phyloP scores from a whole-genome alignment of 2,113 vertebrate species.

The Nanorana parkeri region DNA sequence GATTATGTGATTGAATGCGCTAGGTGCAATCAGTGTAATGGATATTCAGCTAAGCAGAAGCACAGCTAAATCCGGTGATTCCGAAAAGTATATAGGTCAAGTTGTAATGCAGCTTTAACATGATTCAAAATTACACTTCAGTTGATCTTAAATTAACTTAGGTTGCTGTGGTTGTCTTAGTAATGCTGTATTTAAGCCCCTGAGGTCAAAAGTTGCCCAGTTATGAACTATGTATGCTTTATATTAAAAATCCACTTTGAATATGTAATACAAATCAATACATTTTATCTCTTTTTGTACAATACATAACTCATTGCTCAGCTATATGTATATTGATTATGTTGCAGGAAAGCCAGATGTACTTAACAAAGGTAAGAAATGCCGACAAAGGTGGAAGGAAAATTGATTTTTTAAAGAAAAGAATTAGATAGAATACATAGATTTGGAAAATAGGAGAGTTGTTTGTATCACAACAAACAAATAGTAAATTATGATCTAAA shows the following conservation, averaged over 20 bases:
- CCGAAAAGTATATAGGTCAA: conserved; percentile 36
- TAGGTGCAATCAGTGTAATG: conserved; percentile 47
- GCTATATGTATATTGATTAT: conserved; percentile 56
- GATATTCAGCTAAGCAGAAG: conserved; percentile 36
- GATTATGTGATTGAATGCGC: conserved; percentile 38
- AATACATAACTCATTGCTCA: conserved; percentile 49
- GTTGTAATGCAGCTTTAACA: conserved; percentile 29
- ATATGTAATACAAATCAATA: conserved; percentile 53
- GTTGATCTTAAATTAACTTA: conserved; percentile 39
- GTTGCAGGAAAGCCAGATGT: conserved; percentile 47
- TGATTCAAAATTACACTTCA: conserved; percentile 17
- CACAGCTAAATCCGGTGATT: conserved; percentile 25
- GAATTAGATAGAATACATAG: conserved; percentile 10
- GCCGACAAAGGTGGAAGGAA: conserved; percentile 53
- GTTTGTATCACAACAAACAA: neutral
- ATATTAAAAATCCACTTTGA: conserved; percentile 26
- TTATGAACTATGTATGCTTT: conserved; percentile 38
- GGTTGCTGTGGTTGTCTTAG: conserved; percentile 4
- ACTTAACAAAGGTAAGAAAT: conserved; percentile 52
- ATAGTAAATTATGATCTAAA: neutral
- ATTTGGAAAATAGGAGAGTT: conserved; percentile 17
- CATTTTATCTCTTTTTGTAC: conserved; percentile 37
- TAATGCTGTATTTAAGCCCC: neutral
- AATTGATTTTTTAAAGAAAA: conserved; percentile 40
- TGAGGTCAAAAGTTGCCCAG: conserved; percentile 24